A percentile compares a stretch with the other conserved stretches of the same genome.
These are phyloP conservation scores for Thalassarche chlororhynchos DNA, from an alignment of 2,113 vertebrate species.

Conservation along the genomic window DNA sequence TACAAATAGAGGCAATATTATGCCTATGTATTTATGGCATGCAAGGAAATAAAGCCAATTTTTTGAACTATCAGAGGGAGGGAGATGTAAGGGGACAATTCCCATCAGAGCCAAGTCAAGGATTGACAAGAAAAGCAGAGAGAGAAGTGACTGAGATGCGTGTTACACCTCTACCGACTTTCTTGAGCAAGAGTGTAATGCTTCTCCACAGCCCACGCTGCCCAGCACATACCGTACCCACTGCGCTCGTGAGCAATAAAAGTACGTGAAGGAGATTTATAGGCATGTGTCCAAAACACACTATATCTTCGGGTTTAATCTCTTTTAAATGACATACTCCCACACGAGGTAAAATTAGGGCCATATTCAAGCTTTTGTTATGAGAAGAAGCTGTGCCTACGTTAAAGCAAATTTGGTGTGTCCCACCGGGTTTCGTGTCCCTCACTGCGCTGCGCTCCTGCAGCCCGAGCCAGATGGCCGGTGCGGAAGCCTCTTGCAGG, in stretches of 20 bases:
- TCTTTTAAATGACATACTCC: not conserved
- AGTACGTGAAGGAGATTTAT: not conserved
- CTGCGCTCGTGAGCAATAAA: not conserved
- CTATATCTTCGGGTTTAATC: not conserved
- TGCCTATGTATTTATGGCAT: not conserved
- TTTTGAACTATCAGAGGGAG: not conserved
- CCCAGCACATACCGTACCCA: not conserved
- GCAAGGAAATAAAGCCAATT: not conserved
- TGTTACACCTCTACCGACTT: not conserved
- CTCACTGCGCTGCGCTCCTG: conserved; percentile 58
- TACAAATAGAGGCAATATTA: not conserved
- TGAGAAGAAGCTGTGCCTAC: not conserved
- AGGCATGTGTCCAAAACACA: not conserved
- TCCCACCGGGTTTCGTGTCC: conserved; percentile 63
- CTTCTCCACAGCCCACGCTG: not conserved
- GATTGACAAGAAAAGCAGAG: not conserved
- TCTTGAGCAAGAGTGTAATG: not conserved
- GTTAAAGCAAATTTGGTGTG: not conserved
- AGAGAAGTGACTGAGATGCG: not conserved
- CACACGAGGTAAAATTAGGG: not conserved
- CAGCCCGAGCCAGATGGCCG: conserved; percentile 84
- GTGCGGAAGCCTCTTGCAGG: conserved; percentile 75
- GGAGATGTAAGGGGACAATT: not conserved
- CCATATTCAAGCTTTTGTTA: not conserved
- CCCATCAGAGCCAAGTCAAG: not conserved